These are phyloP conservation scores for Spea bombifrons DNA, from an alignment of 2,113 vertebrate species.

Conservation along the genomic window DNA sequence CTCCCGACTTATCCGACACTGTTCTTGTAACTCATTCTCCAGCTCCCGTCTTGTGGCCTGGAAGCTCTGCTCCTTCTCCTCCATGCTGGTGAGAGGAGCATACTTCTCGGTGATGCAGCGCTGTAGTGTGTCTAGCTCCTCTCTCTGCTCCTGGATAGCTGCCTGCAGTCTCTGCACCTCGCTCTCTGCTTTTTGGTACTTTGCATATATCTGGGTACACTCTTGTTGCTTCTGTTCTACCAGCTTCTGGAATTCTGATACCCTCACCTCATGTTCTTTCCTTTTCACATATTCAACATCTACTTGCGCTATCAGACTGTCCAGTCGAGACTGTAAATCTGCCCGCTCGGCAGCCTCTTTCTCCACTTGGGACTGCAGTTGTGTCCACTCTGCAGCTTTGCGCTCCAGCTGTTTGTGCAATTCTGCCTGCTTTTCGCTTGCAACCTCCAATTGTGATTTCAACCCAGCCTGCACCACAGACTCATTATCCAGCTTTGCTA, in stretches of 20 bases:
- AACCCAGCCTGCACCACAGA: conserved; percentile 63
- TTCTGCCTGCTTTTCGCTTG: conserved; percentile 70
- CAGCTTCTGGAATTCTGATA: conserved; percentile 59
- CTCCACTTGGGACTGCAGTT: conserved; percentile 59
- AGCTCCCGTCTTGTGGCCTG: conserved; percentile 67
- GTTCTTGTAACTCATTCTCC: conserved; percentile 62
- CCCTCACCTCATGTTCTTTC: conserved; percentile 50
- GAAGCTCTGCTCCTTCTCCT: conserved; percentile 75
- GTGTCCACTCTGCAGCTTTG: conserved; percentile 69
- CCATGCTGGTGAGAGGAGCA: conserved; percentile 67
- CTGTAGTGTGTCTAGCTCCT: conserved; percentile 86
- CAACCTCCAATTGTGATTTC: conserved; percentile 60
- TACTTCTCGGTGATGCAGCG: conserved; percentile 86
- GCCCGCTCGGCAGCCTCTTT: conserved; percentile 64
- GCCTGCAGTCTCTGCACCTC: conserved; percentile 70
- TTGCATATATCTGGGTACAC: conserved; percentile 48
- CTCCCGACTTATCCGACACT: conserved; percentile 57
- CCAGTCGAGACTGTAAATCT: conserved; percentile 55
- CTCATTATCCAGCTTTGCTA: conserved; percentile 65
- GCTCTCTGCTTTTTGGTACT: conserved; percentile 63
- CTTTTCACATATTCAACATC: conserved; percentile 8
- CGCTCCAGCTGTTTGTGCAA: conserved; percentile 64
- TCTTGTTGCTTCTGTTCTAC: conserved; percentile 50
- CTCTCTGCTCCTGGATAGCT: conserved; percentile 84
- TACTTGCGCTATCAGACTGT: conserved; percentile 22